Evolutionary conservation across 1,140 invertebrate species (phyloP), one percentile per base, ranked within the genome.

Genomic region (Drosophila ogumai): DNA sequence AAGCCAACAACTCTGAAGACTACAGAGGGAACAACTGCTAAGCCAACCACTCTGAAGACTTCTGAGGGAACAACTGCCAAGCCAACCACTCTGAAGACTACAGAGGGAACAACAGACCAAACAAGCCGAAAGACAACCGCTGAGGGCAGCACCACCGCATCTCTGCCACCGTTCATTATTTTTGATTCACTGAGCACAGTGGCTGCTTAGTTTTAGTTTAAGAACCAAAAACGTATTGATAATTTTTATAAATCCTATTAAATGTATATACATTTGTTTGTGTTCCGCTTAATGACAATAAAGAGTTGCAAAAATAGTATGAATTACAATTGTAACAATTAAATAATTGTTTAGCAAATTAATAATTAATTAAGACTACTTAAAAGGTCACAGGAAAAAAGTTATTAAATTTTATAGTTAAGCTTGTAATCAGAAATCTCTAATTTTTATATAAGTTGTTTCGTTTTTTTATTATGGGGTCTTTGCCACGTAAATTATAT

Each of bases 121-220:
- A 28, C 25, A 28, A 28, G 25, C 25, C 25, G 5, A 3, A 28
- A 3, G 40, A 59, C 69, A 41, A 13, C 40, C 12, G 0, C n/a
- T 8, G 31, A 34, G 31, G 50, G 7, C 9, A 49, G n/a, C 3
- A 65, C 69, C 7, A 74, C 72, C 6, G 34, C 34, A 6, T 64
- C 78, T 0, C 19, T 80, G 2, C 77, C 77, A 10, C 78, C 78
- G 3, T 80, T 79, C 13, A 46, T 75, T 40, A 64, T 74, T 5
- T 80, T 75, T 13, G 40, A 47, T 19, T 52, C 46, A 12, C 10
- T 17, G 15, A 38, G 34, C 31, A 25, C 17, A 28, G 8, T 3
- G 2, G 6, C 22, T 3, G 28, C 7, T 9, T 57, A 47, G 25
- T 9, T 32, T 19, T 43, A 25, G 12, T 17, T 41, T 12, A 3